Percentiles rank a stretch among this genome's conserved stretches.
Conservation (phyloP, 2,113 vertebrate species). For the Ondatra zibethicus region DNA sequence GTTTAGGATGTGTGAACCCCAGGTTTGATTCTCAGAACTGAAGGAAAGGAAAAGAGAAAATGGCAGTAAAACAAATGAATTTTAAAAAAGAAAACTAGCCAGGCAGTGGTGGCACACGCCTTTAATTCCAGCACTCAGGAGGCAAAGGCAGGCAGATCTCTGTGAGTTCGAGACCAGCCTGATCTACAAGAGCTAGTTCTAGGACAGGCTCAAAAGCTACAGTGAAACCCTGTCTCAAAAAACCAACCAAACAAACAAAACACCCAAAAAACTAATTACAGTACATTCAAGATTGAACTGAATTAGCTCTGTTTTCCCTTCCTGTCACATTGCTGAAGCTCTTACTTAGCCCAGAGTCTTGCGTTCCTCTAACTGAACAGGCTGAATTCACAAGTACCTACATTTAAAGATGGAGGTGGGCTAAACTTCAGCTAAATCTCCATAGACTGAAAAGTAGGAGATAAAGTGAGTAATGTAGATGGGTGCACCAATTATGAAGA, state of each 20-base stretch:
- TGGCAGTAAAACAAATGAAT: neutral
- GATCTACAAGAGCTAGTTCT: no score
- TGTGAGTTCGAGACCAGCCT: no score
- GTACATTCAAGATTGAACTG: neutral
- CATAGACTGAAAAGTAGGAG: neutral
- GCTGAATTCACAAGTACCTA: neutral
- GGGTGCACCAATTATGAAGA: neutral
- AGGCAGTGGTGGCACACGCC: accelerated
- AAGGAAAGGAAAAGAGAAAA: neutral
- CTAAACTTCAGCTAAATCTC: neutral
- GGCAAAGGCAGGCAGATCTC: no score
- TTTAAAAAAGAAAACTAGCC: neutral
- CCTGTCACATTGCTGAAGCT: accelerated
- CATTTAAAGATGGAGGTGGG: neutral
- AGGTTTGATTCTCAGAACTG: neutral
- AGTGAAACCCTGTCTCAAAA: neutral
- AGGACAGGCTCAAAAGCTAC: no score
- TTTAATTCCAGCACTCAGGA: no score
- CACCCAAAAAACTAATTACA: neutral
- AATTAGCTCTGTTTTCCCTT: neutral
- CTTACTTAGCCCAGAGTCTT: neutral
- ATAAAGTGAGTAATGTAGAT: neutral
- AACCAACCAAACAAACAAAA: no score
- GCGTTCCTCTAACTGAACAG: neutral
- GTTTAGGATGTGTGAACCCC: neutral